Conservation (phyloP, 2,113 vertebrate genomes). For the Tautogolabrus adspersus region DNA sequence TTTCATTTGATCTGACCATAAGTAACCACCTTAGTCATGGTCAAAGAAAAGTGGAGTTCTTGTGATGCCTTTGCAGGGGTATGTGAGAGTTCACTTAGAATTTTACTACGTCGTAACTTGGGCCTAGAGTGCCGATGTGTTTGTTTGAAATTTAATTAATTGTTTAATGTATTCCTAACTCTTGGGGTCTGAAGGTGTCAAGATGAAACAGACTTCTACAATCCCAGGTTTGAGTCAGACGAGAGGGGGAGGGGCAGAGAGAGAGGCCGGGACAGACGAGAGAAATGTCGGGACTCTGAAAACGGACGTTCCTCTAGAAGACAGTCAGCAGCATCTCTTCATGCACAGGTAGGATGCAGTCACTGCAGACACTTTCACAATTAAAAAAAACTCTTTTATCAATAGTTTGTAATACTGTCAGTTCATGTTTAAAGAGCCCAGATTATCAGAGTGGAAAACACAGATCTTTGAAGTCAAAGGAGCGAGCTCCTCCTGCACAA, state of each 20-base stretch:
- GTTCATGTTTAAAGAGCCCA: slow-evolving; percentile 59
- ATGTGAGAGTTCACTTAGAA: background rate
- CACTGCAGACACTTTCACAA: background rate
- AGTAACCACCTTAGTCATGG: slow-evolving; percentile 7
- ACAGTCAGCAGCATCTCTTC: slow-evolving; percentile 66
- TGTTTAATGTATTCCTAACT: background rate
- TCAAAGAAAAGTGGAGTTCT: background rate
- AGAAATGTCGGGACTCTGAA: slow-evolving; percentile 73
- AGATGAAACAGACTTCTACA: slow-evolving; percentile 59
- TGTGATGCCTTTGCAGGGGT: background rate
- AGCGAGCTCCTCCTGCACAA: slow-evolving; percentile 36
- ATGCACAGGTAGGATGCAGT: slow-evolving; percentile 56
- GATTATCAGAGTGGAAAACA: slow-evolving; percentile 59
- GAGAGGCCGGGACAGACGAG: slow-evolving; percentile 79
- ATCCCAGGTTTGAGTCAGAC: slow-evolving; percentile 62
- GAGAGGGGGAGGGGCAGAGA: slow-evolving; percentile 81
- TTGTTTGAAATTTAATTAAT: background rate
- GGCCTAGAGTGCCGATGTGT: background rate
- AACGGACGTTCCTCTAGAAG: slow-evolving; percentile 64
- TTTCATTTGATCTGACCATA: slow-evolving; percentile 21
- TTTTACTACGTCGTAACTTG: background rate
- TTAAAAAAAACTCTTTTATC: background rate
- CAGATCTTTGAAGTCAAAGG: slow-evolving; percentile 55
- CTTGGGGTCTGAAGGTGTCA: slow-evolving; percentile 54
- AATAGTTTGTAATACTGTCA: background rate